phyloP scores from a whole-genome alignment of 2,113 vertebrate genomes.

The Antidorcas marsupialis region DNA sequence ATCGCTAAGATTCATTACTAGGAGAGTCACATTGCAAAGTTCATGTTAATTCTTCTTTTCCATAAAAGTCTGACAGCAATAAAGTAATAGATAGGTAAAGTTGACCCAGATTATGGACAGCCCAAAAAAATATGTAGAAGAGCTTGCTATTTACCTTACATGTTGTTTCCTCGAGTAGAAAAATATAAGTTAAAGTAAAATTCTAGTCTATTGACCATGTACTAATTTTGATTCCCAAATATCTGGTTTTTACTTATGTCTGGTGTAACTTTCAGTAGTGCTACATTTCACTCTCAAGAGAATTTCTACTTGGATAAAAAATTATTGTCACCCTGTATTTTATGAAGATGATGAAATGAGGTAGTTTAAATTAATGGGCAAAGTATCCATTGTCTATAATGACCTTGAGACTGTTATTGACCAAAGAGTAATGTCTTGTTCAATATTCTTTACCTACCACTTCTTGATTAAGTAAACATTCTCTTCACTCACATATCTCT shows the following conservation, averaged over 20 bases:
- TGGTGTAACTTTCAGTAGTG: background rate
- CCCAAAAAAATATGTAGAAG: background rate
- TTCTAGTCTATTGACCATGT: background rate
- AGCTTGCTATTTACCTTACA: background rate
- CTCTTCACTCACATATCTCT: background rate
- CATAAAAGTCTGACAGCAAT: background rate
- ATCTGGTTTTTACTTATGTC: background rate
- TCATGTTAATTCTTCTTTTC: slow-evolving; percentile 21
- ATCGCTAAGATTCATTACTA: background rate
- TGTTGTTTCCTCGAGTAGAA: background rate
- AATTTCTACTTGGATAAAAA: background rate
- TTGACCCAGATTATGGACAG: background rate
- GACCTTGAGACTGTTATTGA: background rate
- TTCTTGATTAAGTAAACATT: background rate
- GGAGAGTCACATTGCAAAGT: background rate
- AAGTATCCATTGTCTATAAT: background rate
- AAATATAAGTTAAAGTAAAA: background rate
- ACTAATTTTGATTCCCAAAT: background rate
- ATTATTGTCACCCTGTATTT: background rate
- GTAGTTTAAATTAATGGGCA: background rate
- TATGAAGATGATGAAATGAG: background rate
- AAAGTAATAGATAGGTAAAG: background rate
- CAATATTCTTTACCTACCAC: background rate
- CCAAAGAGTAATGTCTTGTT: background rate
- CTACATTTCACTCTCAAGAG: background rate